These are phyloP conservation scores for Paramuricea clavata DNA, from an alignment of 92 coral and sea anemone genomes.

Conservation along the genomic window DNA sequence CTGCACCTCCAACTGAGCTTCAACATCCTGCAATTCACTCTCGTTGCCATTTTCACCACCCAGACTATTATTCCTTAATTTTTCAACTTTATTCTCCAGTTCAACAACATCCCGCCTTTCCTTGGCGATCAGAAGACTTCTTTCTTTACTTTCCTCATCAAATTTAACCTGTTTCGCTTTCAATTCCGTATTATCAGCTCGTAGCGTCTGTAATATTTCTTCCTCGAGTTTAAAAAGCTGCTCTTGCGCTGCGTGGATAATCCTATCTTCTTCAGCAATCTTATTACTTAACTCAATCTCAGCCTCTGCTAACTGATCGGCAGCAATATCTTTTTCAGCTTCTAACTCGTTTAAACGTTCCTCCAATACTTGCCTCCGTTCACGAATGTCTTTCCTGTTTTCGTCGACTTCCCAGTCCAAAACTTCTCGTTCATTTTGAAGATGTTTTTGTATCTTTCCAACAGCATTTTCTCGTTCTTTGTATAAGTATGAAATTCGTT, in stretches of 20 bases:
- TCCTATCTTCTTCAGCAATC: constrained; percentile 77
- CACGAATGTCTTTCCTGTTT: constrained; percentile 67
- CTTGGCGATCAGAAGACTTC: not conserved
- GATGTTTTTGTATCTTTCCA: constrained; percentile 67
- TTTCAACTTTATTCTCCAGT: constrained; percentile 66
- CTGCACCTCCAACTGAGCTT: constrained; percentile 48
- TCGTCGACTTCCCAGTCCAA: constrained; percentile 84
- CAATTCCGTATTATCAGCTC: constrained; percentile 72
- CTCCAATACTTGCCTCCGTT: constrained; percentile 72
- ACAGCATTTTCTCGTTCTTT: constrained; percentile 78
- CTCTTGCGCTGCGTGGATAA: constrained; percentile 78
- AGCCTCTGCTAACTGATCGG: constrained; percentile 88
- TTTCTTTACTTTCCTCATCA: constrained; percentile 20
- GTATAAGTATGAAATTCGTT: constrained; percentile 62
- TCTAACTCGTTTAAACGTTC: constrained; percentile 80
- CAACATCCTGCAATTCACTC: constrained; percentile 55
- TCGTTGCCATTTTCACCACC: not conserved
- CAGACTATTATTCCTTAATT: constrained; percentile 58
- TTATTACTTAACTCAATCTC: constrained; percentile 75
- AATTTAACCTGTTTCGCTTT: constrained; percentile 58
- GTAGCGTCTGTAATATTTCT: constrained; percentile 62
- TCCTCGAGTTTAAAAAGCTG: constrained; percentile 76
- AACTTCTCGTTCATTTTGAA: constrained; percentile 81
- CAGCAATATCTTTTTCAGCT: constrained; percentile 82
- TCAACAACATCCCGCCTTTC: constrained; percentile 52